phyloP scores from a whole-genome alignment of 2,113 vertebrate species.

The Chiloscyllium plagiosum region DNA sequence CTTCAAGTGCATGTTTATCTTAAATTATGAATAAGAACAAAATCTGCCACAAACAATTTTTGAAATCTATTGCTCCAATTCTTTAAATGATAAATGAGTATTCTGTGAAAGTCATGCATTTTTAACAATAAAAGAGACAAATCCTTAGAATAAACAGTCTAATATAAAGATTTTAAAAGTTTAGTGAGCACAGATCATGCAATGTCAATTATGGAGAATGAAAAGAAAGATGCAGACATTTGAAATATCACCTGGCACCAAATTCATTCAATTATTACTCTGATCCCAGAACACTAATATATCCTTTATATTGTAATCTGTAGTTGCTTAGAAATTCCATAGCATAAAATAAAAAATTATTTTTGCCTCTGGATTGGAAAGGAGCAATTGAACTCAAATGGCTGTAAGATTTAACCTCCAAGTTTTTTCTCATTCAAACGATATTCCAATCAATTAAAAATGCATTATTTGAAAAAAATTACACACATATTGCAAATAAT shows the following conservation, averaged over 20 bases:
- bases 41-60: neutral
- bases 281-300: neutral
- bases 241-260: slow-evolving; percentile 21
- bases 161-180: neutral
- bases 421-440: neutral
- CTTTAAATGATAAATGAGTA: neutral
- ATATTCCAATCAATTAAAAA: neutral
- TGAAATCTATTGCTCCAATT: neutral
- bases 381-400: neutral
- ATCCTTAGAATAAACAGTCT: slow-evolving; percentile 13
- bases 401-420: neutral
- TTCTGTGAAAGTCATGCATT: neutral
- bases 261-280: neutral
- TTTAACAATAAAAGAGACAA: neutral
- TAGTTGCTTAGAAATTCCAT: neutral
- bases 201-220: slow-evolving; percentile 14
- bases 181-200: slow-evolving; percentile 32
- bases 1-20: neutral
- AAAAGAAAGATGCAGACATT: neutral
- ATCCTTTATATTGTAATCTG: neutral
- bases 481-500: neutral
- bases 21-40: neutral
- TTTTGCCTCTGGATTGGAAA: neutral
- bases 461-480: neutral
- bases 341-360: neutral